A percentile compares a stretch with the other conserved stretches of the same genome.
phyloP scores from a whole-genome alignment of 2,888 invertebrate species.

The Rhagophthalmus giganteus region DNA sequence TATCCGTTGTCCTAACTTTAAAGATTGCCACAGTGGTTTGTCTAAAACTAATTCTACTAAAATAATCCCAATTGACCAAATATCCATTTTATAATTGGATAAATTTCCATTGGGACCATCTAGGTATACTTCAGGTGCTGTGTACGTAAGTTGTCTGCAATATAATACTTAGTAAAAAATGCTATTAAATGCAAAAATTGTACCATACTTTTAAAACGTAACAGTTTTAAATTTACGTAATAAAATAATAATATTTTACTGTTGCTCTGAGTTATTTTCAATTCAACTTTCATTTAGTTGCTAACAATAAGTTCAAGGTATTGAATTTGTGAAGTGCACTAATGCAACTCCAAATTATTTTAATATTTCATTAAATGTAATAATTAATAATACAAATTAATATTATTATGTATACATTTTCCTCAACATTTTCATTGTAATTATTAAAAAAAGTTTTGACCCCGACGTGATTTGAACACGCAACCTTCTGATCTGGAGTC shows the following conservation, averaged over 20 bases:
- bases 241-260: not conserved
- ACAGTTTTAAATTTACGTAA: not conserved
- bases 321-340: no score
- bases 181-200: no score
- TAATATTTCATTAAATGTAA: no score
- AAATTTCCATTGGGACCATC: slow-evolving; percentile 57
- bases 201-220: not conserved
- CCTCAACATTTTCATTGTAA: no score
- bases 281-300: no score
- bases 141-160: slow-evolving; percentile 72
- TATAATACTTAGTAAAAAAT: no score
- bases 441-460: slow-evolving; percentile 61
- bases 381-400: not conserved
- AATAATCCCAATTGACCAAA: slow-evolving; percentile 94
- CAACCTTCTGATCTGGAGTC: slow-evolving; percentile 98
- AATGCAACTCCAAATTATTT: no score
- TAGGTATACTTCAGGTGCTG: slow-evolving; percentile 80
- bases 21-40: slow-evolving; percentile 69
- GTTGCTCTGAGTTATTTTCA: no score
- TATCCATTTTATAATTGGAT: slow-evolving; percentile 78
- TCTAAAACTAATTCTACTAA: slow-evolving; percentile 77
- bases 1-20: slow-evolving; percentile 75
- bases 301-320: no score
- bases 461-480: slow-evolving; percentile 97
- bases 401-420: not conserved